Percentiles rank a stretch among this genome's conserved stretches.
These are phyloP conservation scores for Yponomeuta evonymella DNA, from an alignment of 2,888 invertebrate species.

Conservation along the genomic window DNA sequence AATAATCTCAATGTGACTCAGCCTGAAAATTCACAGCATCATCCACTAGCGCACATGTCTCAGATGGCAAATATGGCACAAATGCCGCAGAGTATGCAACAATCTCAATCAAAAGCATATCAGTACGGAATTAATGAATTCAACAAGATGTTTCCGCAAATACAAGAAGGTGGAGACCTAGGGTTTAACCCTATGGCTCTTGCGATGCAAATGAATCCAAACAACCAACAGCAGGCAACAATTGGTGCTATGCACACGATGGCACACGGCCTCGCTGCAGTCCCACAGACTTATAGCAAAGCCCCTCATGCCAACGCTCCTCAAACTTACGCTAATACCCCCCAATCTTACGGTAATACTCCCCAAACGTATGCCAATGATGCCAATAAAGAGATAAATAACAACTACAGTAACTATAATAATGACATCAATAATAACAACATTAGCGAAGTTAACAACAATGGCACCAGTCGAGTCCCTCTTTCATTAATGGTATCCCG, in stretches of 20 bases:
- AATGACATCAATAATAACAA: constrained; percentile 28
- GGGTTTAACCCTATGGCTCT: constrained; percentile 68
- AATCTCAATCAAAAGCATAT: constrained; percentile 23
- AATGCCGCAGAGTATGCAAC: neutral
- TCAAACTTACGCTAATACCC: too few species aligned
- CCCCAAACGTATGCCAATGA: neutral
- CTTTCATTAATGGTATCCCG: neutral
- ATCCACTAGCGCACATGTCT: neutral
- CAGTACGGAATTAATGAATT: constrained; percentile 52
- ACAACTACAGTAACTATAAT: constrained; percentile 15
- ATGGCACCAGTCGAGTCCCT: constrained; percentile 18
- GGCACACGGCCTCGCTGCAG: neutral
- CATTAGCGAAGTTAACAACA: constrained; percentile 26
- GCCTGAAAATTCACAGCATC: neutral
- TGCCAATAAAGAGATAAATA: neutral
- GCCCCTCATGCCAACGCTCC: neutral
- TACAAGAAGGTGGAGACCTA: constrained; percentile 41
- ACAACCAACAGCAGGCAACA: constrained; percentile 39
- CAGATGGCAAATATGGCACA: neutral
- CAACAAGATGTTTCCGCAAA: constrained; percentile 65
- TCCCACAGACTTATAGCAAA: neutral
- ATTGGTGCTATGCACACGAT: constrained; percentile 7
- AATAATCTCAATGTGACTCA: neutral
- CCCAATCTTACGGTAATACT: too few species aligned
- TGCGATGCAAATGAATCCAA: constrained; percentile 68